Evolutionary conservation across 2,888 invertebrate species (phyloP).

Genomic region (Diloba caeruleocephala): DNA sequence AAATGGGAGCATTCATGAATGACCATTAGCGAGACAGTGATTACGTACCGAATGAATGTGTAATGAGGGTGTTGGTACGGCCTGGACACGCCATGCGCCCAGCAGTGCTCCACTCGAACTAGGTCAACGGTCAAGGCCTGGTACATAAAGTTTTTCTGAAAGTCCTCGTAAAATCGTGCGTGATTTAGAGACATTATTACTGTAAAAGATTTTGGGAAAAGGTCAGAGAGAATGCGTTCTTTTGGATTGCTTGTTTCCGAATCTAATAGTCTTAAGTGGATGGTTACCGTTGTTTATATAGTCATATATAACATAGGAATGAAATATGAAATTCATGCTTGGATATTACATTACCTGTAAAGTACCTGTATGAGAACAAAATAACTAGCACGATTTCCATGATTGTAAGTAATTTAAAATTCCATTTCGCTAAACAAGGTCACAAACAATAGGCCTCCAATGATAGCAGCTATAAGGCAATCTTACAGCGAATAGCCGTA

Average conservation of each 20-base stretch:
- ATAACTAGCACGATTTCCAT: background rate
- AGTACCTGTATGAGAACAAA: background rate
- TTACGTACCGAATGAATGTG: constrained; percentile 64
- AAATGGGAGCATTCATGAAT: constrained; percentile 52
- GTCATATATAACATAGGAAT: background rate
- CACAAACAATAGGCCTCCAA: constrained; percentile 5
- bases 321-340: background rate
- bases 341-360: background rate
- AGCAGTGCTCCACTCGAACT: constrained; percentile 39
- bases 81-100: constrained; percentile 35
- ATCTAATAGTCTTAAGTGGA: constrained; percentile 1
- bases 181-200: constrained; percentile 19
- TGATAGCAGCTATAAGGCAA: constrained; percentile 1
- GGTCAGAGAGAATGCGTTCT: constrained; percentile 6
- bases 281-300: background rate
- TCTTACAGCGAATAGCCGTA: constrained; percentile 1
- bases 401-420: constrained; percentile 2
- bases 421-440: constrained; percentile 2
- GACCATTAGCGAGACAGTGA: constrained; percentile 57
- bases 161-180: constrained; percentile 32
- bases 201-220: constrained; percentile 7
- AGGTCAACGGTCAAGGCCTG: constrained; percentile 58
- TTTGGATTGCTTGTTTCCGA: constrained; percentile 1
- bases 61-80: constrained; percentile 50
- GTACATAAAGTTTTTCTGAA: constrained; percentile 22